Percentiles rank a stretch among this genome's conserved stretches.
Conservation (phyloP, 2,888 invertebrate genomes). For the Tuta absoluta region DNA sequence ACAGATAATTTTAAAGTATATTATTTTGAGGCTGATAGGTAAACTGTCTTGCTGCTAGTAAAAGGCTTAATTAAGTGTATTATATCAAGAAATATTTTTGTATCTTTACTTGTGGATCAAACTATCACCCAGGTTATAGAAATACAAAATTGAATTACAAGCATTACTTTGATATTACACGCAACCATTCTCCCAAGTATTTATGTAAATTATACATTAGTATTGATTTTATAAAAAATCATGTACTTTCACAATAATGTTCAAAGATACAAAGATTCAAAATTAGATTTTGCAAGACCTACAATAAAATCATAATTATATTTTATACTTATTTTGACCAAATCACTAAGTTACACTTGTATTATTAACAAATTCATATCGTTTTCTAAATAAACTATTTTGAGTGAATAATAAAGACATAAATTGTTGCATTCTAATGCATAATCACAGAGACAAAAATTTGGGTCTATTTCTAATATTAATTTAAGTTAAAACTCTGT, state of each 20-base stretch:
- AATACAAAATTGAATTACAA: background rate
- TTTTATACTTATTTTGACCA: background rate
- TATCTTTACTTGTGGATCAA: background rate
- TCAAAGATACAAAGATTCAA: background rate
- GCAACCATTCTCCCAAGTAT: background rate
- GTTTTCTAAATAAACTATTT: background rate
- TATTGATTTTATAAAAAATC: background rate
- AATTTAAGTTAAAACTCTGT: slow-evolving; percentile 13
- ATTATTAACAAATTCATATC: slow-evolving; percentile 16
- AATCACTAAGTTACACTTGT: slow-evolving; percentile 7
- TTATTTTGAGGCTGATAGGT: background rate
- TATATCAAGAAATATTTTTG: background rate
- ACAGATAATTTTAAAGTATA: background rate
- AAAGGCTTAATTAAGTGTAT: background rate
- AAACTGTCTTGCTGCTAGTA: background rate
- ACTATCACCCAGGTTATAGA: background rate
- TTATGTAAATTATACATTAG: background rate
- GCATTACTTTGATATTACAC: background rate
- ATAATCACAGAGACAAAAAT: background rate
- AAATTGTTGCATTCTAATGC: background rate
- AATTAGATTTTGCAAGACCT: slow-evolving; percentile 7
- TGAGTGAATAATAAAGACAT: background rate
- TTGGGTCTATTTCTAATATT: background rate
- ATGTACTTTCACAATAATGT: background rate
- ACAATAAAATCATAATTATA: background rate